Evolutionary conservation across 92 coral and sea anemone genomes (phyloP).

Genomic region (Epizoanthus illoricatus): DNA sequence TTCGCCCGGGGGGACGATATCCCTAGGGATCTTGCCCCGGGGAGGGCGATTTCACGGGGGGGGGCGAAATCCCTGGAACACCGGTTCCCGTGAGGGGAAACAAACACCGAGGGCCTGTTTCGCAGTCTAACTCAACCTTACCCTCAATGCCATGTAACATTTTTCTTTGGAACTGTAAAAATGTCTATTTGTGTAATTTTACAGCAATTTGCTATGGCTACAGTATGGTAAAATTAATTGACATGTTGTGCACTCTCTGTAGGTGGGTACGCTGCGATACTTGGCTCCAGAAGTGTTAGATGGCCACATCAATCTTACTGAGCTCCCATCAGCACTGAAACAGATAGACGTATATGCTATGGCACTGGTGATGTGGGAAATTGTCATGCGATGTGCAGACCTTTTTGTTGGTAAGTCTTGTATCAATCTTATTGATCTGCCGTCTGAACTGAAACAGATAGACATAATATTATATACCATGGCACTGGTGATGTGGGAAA

Average conservation of each 20-base stretch:
- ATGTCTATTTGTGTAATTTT: too few relatives aligned
- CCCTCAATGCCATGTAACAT: too few relatives aligned
- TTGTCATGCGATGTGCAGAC: slow-evolving; percentile 44
- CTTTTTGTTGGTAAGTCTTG: neutral
- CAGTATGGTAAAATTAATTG: too few relatives aligned
- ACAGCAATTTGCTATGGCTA: too few relatives aligned
- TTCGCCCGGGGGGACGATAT: too few relatives aligned
- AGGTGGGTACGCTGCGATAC: slow-evolving; percentile 45
- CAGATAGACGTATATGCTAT: slow-evolving; percentile 52
- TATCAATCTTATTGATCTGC: slow-evolving; percentile 8
- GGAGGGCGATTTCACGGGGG: too few relatives aligned
- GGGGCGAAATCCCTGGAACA: too few relatives aligned
- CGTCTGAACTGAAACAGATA: slow-evolving; percentile 22
- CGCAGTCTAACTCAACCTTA: too few relatives aligned
- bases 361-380: slow-evolving; percentile 51
- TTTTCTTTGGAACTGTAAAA: too few relatives aligned
- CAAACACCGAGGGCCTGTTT: too few relatives aligned
- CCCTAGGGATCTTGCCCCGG: too few relatives aligned
- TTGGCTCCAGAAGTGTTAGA: slow-evolving; percentile 53
- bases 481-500: slow-evolving; percentile 49
- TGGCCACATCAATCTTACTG: slow-evolving; percentile 43
- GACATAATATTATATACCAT: slow-evolving; percentile 40
- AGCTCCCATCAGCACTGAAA: slow-evolving; percentile 14
- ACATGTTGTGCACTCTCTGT: neutral
- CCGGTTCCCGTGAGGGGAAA: too few relatives aligned